These are phyloP conservation scores for Agrenia bidenticulata DNA, from an alignment of 2,888 invertebrate genomes.

Conservation along the genomic window DNA sequence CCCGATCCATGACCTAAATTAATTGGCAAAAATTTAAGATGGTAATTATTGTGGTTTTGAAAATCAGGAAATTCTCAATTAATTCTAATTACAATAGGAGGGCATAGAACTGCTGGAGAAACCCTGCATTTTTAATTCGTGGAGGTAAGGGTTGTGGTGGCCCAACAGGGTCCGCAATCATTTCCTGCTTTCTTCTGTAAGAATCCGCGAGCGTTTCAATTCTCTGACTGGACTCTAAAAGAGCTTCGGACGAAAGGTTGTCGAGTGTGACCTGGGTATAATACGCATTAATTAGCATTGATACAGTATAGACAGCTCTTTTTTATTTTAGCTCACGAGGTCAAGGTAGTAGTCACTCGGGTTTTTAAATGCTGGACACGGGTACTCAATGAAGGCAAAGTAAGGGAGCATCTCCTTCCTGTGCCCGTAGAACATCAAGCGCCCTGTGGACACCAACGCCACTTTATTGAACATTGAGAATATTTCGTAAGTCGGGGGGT, in stretches of 20 bases:
- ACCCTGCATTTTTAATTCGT: slow-evolving; percentile 66
- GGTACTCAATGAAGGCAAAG: slow-evolving; percentile 86
- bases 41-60: background rate
- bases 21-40: slow-evolving; percentile 4
- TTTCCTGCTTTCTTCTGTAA: slow-evolving; percentile 68
- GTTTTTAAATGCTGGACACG: slow-evolving; percentile 94
- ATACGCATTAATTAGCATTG: no score
- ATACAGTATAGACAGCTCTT: no score
- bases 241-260: slow-evolving; percentile 88
- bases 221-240: slow-evolving; percentile 89
- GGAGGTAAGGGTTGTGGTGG: slow-evolving; percentile 76
- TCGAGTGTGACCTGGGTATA: slow-evolving; percentile 76
- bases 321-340: slow-evolving; percentile 29
- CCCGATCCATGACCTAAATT: slow-evolving; percentile 59
- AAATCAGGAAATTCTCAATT: background rate
- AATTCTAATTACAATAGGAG: slow-evolving; percentile 61
- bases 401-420: slow-evolving; percentile 88
- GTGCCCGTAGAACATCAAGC: slow-evolving; percentile 87
- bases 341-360: slow-evolving; percentile 86
- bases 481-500: slow-evolving; percentile 93
- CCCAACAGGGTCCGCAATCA: slow-evolving; percentile 64
- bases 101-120: slow-evolving; percentile 71
- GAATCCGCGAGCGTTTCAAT: slow-evolving; percentile 86
- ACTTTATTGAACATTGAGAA: slow-evolving; percentile 89
- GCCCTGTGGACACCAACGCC: slow-evolving; percentile 81